These are phyloP conservation scores for Copsychus sechellarum DNA, from an alignment of 2,113 vertebrate species.

Conservation along the genomic window DNA sequence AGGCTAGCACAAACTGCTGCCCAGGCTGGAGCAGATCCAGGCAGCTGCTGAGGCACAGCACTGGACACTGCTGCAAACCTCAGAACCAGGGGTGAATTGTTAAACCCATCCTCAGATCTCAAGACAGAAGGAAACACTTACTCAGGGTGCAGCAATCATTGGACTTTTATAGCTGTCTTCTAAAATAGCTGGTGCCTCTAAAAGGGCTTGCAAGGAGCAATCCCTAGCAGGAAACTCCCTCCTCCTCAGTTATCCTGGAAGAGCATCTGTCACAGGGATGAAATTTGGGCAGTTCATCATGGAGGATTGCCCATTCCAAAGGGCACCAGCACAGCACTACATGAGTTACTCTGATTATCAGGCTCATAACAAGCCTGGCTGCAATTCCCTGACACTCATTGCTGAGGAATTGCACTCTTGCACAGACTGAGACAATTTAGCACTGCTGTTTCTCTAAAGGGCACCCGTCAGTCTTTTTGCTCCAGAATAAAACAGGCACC, in stretches of 20 bases:
- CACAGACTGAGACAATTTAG: neutral
- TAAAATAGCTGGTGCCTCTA: neutral
- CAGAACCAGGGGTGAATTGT: neutral
- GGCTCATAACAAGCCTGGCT: neutral
- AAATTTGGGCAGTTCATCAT: neutral
- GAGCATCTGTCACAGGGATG: fast-evolving
- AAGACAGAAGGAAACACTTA: neutral
- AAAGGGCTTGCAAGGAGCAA: neutral
- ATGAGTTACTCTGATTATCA: neutral
- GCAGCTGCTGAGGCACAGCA: neutral
- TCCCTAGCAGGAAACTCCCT: neutral
- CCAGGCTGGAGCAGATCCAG: neutral
- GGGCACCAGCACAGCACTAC: neutral
- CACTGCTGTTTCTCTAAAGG: neutral
- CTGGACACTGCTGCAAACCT: neutral
- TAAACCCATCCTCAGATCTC: neutral
- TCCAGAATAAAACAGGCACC: neutral
- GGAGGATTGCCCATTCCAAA: neutral
- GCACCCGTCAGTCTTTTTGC: fast-evolving
- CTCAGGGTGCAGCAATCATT: neutral
- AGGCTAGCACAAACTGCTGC: neutral
- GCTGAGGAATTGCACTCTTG: neutral
- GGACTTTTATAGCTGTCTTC: neutral
- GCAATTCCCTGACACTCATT: neutral
- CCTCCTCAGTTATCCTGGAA: neutral